Evolutionary conservation across 2,888 invertebrate species (phyloP).

Genomic region (Chrysolina americana): DNA sequence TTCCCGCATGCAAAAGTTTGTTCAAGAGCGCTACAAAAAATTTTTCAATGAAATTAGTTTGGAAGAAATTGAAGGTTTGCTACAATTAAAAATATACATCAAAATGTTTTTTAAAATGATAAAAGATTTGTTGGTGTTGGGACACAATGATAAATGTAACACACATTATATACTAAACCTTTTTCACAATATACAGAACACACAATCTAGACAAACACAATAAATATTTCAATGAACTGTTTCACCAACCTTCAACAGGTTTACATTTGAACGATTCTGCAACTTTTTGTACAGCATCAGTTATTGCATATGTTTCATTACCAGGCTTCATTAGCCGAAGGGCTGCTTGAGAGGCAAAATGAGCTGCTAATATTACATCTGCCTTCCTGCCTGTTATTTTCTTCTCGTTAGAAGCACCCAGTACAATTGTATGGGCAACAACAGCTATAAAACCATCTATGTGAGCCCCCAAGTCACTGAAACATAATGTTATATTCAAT

Average conservation of each 20-base stretch:
- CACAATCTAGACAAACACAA: too few species aligned
- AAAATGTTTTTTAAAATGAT: too few species aligned
- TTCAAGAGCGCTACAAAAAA: too few species aligned
- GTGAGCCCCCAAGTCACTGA: constrained; percentile 96
- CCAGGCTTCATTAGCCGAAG: constrained; percentile 91
- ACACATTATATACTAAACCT: too few species aligned
- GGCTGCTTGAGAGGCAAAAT: constrained; percentile 96
- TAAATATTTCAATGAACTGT: neutral
- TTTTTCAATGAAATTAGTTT: too few species aligned
- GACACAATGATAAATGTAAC: too few species aligned
- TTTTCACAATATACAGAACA: too few species aligned
- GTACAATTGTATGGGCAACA: constrained; percentile 94
- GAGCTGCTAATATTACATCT: constrained; percentile 95
- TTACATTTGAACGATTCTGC: constrained; percentile 95
- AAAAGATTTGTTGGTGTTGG: too few species aligned
- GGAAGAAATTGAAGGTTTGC: too few species aligned
- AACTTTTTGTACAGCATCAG: constrained; percentile 93
- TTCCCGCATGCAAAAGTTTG: too few species aligned
- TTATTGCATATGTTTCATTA: constrained; percentile 91
- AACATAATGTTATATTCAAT: constrained; percentile 50
- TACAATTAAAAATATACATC: too few species aligned
- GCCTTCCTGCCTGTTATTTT: constrained; percentile 85
- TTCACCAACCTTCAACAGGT: constrained; percentile 84
- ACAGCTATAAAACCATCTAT: constrained; percentile 99
- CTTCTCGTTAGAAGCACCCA: constrained; percentile 82